Percentiles rank a stretch among this genome's conserved stretches.
Conservation (phyloP, 2,113 vertebrate species). For the Corydoras maculifer region DNA sequence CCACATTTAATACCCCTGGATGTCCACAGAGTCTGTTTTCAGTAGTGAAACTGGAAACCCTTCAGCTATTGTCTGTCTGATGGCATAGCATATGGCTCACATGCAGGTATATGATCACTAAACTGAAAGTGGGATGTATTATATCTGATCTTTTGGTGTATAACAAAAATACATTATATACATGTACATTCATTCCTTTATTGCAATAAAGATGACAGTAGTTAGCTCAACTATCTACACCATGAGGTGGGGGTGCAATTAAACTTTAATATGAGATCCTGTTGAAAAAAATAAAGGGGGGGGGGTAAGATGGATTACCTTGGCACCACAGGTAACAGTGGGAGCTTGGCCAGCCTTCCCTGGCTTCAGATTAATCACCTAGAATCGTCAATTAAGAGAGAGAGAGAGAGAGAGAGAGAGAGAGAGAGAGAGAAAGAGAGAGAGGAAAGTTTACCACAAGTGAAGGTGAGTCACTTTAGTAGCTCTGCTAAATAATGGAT, state of each 20-base stretch:
- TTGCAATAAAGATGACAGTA: too few species aligned
- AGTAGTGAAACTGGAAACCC: conserved; percentile 14
- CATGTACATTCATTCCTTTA: neutral
- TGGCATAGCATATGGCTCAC: neutral
- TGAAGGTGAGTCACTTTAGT: conserved; percentile 29
- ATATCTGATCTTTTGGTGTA: too few species aligned
- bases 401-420: conserved; percentile 12
- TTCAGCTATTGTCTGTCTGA: neutral
- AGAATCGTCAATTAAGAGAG: neutral
- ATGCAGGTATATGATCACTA: neutral
- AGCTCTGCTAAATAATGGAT: conserved; percentile 34
- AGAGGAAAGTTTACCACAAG: conserved; percentile 18
- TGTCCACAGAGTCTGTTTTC: neutral
- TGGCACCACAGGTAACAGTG: conserved; percentile 73
- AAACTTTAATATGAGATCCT: conserved; percentile 44
- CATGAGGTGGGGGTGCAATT: neutral
- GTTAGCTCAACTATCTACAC: too few species aligned
- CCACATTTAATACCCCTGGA: conserved; percentile 1
- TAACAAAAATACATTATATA: neutral
- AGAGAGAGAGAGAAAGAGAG: conserved; percentile 8
- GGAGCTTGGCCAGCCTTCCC: conserved; percentile 66
- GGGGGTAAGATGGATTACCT: conserved; percentile 65
- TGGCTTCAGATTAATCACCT: conserved; percentile 81
- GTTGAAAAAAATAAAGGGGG: conserved; percentile 37
- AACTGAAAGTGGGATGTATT: too few species aligned